phyloP scores from a whole-genome alignment of 2,113 vertebrate species.

The Tenrec ecaudatus region DNA sequence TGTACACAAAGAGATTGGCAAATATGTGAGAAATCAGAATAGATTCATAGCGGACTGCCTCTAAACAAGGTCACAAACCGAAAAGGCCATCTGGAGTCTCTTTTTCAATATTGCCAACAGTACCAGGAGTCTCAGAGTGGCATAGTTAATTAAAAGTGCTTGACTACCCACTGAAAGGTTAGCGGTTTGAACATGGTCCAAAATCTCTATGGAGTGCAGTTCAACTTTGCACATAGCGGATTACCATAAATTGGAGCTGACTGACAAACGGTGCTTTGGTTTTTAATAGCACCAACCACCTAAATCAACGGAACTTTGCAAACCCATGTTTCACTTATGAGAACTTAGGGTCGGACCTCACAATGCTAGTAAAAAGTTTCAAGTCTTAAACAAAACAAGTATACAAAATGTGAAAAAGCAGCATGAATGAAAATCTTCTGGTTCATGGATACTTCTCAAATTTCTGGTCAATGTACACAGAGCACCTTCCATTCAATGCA shows the following conservation, averaged over 20 bases:
- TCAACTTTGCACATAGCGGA: background rate
- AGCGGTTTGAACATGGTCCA: background rate
- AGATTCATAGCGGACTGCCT: conserved; percentile 49
- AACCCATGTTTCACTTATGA: conserved; percentile 59
- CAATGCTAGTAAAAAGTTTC: conserved; percentile 44
- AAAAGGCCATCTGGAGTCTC: background rate
- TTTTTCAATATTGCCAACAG: conserved; percentile 50
- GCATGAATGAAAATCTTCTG: conserved; percentile 12
- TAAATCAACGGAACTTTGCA: conserved; percentile 41
- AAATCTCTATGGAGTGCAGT: background rate
- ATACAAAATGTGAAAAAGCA: conserved; percentile 43
- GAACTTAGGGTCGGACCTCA: conserved; percentile 45
- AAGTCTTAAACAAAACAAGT: conserved; percentile 25
- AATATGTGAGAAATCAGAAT: conserved; percentile 44
- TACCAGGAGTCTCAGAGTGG: background rate
- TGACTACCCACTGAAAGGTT: background rate
- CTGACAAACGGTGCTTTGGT: background rate
- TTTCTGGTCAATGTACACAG: conserved; percentile 22
- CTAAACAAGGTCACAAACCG: conserved; percentile 40
- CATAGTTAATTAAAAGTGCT: background rate
- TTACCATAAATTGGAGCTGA: background rate
- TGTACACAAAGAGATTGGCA: conserved; percentile 44
- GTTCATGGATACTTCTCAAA: conserved; percentile 28
- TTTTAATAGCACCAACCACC: conserved; percentile 16
- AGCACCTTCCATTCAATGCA: conserved; percentile 24